Conservation (phyloP, 2,888 invertebrate species). For the Eurois occulta region DNA sequence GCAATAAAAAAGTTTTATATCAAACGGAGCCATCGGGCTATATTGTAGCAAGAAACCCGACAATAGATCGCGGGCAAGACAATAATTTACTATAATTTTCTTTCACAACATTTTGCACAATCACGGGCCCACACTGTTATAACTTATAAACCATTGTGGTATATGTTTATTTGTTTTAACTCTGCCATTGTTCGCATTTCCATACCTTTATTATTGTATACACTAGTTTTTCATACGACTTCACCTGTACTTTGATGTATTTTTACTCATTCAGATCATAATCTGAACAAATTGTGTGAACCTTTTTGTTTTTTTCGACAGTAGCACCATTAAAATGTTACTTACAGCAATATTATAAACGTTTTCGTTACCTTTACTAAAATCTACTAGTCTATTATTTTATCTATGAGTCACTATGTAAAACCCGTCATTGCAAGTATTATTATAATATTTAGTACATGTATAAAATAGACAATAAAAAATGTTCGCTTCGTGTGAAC, state of each 20-base stretch:
- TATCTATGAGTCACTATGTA: slow-evolving; percentile 62
- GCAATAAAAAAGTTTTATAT: slow-evolving; percentile 55
- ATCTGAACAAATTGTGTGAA: slow-evolving; percentile 16
- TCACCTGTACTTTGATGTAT: background rate
- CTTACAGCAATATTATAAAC: slow-evolving; percentile 39
- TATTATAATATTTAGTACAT: slow-evolving; percentile 64
- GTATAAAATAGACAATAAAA: slow-evolving; percentile 67
- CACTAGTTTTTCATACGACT: slow-evolving; percentile 41
- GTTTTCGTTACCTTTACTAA: slow-evolving; percentile 41
- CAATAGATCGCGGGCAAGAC: slow-evolving; percentile 75
- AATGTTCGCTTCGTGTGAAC: slow-evolving; percentile 65
- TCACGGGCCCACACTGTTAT: slow-evolving; percentile 66
- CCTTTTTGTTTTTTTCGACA: slow-evolving; percentile 8
- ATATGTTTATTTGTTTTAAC: slow-evolving; percentile 74
- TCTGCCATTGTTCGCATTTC: slow-evolving; percentile 69
- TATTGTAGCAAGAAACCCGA: slow-evolving; percentile 66
- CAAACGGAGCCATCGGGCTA: slow-evolving; percentile 62
- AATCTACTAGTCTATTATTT: slow-evolving; percentile 45
- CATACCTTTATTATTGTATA: slow-evolving; percentile 49
- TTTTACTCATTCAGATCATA: background rate
- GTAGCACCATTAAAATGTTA: slow-evolving; percentile 30
- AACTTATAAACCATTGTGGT: slow-evolving; percentile 67
- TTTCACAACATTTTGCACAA: slow-evolving; percentile 81
- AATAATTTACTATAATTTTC: slow-evolving; percentile 85
- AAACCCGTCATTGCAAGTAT: slow-evolving; percentile 62